phyloP scores from a whole-genome alignment of 2,888 invertebrate species.

The Spialia ferax region DNA sequence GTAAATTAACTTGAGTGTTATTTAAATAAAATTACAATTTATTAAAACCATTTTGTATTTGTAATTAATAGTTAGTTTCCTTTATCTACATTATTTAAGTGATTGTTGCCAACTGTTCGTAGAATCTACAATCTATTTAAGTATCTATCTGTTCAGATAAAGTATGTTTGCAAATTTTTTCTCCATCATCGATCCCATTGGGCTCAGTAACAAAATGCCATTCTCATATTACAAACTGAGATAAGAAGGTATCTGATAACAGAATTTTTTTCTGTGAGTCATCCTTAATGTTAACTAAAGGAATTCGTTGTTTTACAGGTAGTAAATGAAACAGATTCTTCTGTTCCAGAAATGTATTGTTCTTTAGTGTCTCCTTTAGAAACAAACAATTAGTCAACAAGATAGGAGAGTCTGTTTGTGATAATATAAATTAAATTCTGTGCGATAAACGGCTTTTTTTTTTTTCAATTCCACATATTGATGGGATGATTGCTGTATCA shows the following conservation, averaged over 20 bases:
- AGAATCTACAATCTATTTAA: neutral
- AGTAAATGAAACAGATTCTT: conserved; percentile 18
- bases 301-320: conserved; percentile 30
- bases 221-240: conserved; percentile 68
- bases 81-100: too few relatives aligned
- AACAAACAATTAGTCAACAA: conserved; percentile 25
- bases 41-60: neutral
- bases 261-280: conserved; percentile 51
- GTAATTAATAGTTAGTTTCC: neutral
- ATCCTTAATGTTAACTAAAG: conserved; percentile 38
- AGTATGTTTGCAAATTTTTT: conserved; percentile 50
- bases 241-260: conserved; percentile 61
- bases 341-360: neutral
- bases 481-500: conserved; percentile 23
- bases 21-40: conserved; percentile 2
- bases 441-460: neutral
- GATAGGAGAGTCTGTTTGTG: conserved; percentile 13
- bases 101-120: too few relatives aligned
- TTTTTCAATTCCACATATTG: conserved; percentile 13
- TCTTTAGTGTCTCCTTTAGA: neutral
- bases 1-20: neutral
- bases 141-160: conserved; percentile 52
- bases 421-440: conserved; percentile 22
- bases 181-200: conserved; percentile 43
- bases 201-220: conserved; percentile 56